Evolutionary conservation across 2,113 vertebrate species (phyloP).

Genomic region (Lycocorax pyrrhopterus): DNA sequence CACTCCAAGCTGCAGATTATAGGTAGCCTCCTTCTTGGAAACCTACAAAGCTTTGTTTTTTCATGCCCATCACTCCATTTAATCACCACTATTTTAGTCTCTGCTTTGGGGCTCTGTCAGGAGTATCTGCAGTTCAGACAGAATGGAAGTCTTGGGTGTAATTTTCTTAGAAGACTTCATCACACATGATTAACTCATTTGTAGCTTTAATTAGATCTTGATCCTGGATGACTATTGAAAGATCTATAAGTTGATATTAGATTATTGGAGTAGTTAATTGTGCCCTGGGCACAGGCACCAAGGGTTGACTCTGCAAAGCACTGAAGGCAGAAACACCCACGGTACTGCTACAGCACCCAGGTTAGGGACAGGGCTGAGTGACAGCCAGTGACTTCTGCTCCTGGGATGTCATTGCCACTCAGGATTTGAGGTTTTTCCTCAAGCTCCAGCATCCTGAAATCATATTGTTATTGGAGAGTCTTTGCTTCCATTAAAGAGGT

Average conservation of each 20-base stretch:
- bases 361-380: not conserved
- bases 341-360: not conserved
- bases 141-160: not conserved
- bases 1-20: not conserved
- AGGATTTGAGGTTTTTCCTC: not conserved
- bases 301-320: not conserved
- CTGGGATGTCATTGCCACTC: not conserved
- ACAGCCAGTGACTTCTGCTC: not conserved
- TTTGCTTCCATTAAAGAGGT: not conserved
- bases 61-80: not conserved
- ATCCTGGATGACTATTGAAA: conserved; percentile 14
- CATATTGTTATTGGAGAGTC: not conserved
- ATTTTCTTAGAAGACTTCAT: conserved; percentile 10
- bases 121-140: not conserved
- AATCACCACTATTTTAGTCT: not conserved
- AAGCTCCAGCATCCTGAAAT: not conserved
- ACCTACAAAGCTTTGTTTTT: not conserved
- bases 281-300: not conserved
- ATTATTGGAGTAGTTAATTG: conserved; percentile 20
- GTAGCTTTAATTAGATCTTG: conserved; percentile 2
- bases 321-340: not conserved
- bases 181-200: conserved; percentile 22
- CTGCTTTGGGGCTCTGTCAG: not conserved
- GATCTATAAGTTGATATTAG: conserved; percentile 34
- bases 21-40: not conserved